phyloP scores from a whole-genome alignment of 30 jellyfish, hydroid and myxozoan genomes.

The Hydra vulgaris region DNA sequence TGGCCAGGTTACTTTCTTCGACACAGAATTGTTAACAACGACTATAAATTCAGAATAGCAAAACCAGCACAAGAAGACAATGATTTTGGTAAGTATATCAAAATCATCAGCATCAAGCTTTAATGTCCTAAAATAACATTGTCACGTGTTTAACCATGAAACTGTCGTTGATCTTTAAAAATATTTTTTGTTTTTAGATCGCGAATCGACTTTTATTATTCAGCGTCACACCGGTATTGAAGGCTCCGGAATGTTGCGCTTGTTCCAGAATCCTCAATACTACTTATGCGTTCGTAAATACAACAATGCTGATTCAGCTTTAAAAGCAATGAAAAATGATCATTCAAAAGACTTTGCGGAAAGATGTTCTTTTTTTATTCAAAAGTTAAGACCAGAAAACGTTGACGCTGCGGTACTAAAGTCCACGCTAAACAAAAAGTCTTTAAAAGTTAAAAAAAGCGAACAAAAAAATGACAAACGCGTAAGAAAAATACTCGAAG shows the following conservation, averaged over 20 bases:
- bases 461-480: not conserved
- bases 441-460: not conserved
- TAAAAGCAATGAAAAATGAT: conserved; percentile 27
- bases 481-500: conserved; percentile 23
- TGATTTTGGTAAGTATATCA: conserved; percentile 29
- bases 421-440: conserved; percentile 16
- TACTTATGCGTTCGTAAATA: conserved; percentile 18
- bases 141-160: not conserved
- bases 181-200: not conserved
- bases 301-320: conserved; percentile 22
- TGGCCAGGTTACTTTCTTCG: conserved; percentile 79
- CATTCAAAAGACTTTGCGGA: conserved; percentile 15
- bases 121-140: not conserved
- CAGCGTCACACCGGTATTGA: conserved; percentile 30
- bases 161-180: too few relatives aligned
- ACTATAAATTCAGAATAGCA: conserved; percentile 19
- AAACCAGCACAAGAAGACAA: conserved; percentile 6
- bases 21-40: conserved; percentile 13
- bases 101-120: not conserved
- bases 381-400: conserved; percentile 14
- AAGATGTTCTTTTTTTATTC: conserved; percentile 29
- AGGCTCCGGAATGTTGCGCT: conserved; percentile 34
- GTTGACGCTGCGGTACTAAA: conserved; percentile 20
- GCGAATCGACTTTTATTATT: conserved; percentile 10
- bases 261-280: conserved; percentile 6